Conservation (phyloP, 2,113 vertebrate genomes). For the Spea multiplicata region DNA sequence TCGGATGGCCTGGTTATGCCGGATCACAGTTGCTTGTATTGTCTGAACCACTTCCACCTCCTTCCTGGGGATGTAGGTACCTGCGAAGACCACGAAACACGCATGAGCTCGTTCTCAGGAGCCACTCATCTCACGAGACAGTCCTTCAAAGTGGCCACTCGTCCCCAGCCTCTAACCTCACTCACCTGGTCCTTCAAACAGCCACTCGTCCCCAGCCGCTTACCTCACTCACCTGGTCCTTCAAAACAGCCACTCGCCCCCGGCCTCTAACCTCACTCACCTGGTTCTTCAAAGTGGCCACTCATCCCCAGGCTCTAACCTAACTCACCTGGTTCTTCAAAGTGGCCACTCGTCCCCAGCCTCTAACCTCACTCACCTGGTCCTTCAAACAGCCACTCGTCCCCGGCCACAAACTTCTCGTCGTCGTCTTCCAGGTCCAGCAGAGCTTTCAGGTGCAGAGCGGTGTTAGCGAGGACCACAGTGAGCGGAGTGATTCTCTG, state of each 20-base stretch:
- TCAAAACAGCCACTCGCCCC: too few relatives aligned
- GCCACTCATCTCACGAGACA: too few relatives aligned
- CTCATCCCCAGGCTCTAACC: too few relatives aligned
- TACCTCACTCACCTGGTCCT: too few relatives aligned
- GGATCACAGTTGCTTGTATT: constrained; percentile 80
- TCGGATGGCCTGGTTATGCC: constrained; percentile 83
- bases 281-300: too few relatives aligned
- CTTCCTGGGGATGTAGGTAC: constrained; percentile 85
- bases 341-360: background rate
- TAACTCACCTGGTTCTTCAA: background rate
- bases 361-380: constrained; percentile 65
- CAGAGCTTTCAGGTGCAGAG: constrained; percentile 81
- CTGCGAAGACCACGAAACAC: constrained; percentile 53
- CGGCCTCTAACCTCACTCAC: too few relatives aligned
- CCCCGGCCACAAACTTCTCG: constrained; percentile 75
- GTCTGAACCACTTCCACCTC: constrained; percentile 80
- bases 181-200: too few relatives aligned
- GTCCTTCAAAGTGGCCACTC: too few relatives aligned
- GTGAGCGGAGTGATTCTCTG: constrained; percentile 80
- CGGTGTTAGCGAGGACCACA: constrained; percentile 84
- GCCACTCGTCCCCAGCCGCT: too few relatives aligned
- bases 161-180: too few relatives aligned
- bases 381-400: constrained; percentile 90
- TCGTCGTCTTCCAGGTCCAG: constrained; percentile 75
- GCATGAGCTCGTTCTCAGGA: background rate